A percentile compares a stretch with the other conserved stretches of the same genome.
Evolutionary conservation across 2,113 vertebrate species (phyloP).

Genomic region (Chamaetylas fuelleborni): DNA sequence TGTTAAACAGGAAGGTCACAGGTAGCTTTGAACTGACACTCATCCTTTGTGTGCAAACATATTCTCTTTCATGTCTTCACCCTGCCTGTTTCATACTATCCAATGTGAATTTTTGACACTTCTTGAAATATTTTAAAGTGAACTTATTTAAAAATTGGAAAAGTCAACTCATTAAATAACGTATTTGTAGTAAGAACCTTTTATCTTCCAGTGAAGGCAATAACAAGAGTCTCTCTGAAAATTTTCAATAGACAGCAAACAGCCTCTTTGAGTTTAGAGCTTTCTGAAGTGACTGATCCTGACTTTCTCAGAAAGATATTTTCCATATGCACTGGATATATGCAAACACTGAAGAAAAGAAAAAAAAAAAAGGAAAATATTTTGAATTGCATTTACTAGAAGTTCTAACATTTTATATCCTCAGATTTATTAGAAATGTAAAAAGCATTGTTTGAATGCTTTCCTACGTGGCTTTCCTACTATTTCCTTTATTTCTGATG

Average conservation of each 20-base stretch:
- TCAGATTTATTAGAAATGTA: not conserved
- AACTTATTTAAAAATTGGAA: slow-evolving; percentile 29
- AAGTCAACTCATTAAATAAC: slow-evolving; percentile 33
- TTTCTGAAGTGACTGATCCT: slow-evolving; percentile 32
- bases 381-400: not conserved
- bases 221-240: slow-evolving; percentile 10
- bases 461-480: not conserved
- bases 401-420: not conserved
- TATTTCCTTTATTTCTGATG: not conserved
- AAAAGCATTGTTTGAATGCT: not conserved
- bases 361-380: not conserved
- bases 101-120: not conserved
- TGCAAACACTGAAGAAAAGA: not conserved
- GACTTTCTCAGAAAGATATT: not conserved
- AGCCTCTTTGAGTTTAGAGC: not conserved
- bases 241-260: slow-evolving; percentile 24
- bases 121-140: slow-evolving; percentile 1
- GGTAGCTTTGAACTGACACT: slow-evolving; percentile 37
- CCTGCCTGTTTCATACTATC: not conserved
- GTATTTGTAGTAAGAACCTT: slow-evolving; percentile 31
- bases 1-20: slow-evolving; percentile 21
- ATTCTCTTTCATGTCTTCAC: slow-evolving; percentile 25
- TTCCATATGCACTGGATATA: not conserved
- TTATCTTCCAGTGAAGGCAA: slow-evolving; percentile 26
- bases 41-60: not conserved